These are phyloP conservation scores for Galagoides demidoff DNA, from an alignment of 2,797 vertebrate genomes.

Conservation along the genomic window DNA sequence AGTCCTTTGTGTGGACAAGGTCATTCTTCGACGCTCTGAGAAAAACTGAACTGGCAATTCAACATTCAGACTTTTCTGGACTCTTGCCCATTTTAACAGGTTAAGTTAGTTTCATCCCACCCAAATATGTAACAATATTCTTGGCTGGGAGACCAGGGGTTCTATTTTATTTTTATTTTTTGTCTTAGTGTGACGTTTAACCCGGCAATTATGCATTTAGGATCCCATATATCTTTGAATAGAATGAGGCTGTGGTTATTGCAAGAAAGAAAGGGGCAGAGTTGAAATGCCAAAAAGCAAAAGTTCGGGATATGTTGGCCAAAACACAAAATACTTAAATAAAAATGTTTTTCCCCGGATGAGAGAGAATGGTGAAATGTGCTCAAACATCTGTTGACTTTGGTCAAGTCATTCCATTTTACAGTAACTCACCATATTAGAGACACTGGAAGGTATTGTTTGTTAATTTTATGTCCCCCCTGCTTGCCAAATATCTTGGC, in stretches of 20 bases:
- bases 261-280: background rate
- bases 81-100: background rate
- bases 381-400: background rate
- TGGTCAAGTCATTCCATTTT: background rate
- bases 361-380: background rate
- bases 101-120: background rate
- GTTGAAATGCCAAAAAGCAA: constrained; percentile 8
- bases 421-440: background rate
- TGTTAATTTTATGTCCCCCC: background rate
- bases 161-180: background rate
- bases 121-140: background rate
- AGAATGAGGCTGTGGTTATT: background rate
- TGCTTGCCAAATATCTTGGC: background rate
- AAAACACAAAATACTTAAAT: constrained; percentile 46
- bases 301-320: background rate
- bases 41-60: background rate
- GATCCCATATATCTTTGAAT: background rate
- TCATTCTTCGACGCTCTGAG: background rate
- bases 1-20: background rate
- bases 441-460: background rate
- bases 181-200: background rate
- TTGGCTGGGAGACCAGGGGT: background rate
- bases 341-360: background rate
- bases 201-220: background rate
- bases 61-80: background rate